Percentiles rank a stretch among this genome's conserved stretches.
phyloP scores from a whole-genome alignment of 2,797 vertebrate species.

The Hephaestus fuliginosus region DNA sequence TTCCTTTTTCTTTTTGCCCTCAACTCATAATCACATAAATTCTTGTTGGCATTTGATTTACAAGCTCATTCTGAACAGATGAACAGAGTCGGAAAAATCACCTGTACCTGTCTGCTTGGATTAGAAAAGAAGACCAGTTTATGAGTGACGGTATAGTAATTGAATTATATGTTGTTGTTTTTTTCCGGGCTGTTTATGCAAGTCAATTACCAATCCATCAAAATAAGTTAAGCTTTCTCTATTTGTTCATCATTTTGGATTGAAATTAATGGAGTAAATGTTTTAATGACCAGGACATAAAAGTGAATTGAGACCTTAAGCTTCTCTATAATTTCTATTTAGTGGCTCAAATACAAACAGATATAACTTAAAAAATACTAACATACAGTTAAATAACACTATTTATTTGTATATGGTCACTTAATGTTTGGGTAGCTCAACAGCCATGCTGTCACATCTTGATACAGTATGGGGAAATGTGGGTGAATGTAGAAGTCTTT shows the following conservation, averaged over 20 bases:
- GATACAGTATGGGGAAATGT: not conserved
- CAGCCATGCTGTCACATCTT: not conserved
- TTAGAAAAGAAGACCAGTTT: too few species aligned
- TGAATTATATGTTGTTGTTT: not conserved
- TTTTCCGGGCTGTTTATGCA: not conserved
- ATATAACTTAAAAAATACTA: conserved; percentile 6
- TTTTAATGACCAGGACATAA: not conserved
- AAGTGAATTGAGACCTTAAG: not conserved
- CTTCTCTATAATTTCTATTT: not conserved
- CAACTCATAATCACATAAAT: too few species aligned
- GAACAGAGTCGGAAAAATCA: too few species aligned
- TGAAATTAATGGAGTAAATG: not conserved
- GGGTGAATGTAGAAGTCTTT: conserved; percentile 22
- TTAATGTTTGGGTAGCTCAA: not conserved
- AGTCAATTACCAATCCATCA: not conserved
- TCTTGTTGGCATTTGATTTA: too few species aligned
- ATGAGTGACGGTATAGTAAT: too few species aligned
- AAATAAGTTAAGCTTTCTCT: not conserved
- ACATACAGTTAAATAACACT: not conserved
- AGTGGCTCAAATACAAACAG: conserved; percentile 5
- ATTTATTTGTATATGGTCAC: not conserved
- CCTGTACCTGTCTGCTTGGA: too few species aligned
- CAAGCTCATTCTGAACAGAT: too few species aligned
- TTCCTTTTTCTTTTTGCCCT: too few species aligned
- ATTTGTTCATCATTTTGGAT: not conserved